phyloP scores from a whole-genome alignment of 1,140 invertebrate species.

The Fopius arisanus region DNA sequence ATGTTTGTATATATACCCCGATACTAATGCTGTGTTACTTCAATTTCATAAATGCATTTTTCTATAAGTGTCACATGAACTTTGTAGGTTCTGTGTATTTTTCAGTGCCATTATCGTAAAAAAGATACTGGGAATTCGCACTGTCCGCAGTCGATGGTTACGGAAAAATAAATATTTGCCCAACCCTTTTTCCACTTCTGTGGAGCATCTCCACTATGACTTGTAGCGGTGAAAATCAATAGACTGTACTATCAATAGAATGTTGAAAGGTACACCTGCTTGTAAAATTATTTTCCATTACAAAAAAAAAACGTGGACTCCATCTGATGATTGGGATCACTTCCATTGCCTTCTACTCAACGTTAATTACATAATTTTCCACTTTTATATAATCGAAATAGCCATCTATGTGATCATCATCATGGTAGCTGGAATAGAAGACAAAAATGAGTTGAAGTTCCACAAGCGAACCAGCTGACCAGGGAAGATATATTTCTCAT shows the following conservation, averaged over 20 bases:
- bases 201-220: not conserved
- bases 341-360: not conserved
- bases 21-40: not conserved
- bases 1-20: not conserved
- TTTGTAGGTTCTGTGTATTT: not conserved
- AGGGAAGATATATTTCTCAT: slow-evolving; percentile 16
- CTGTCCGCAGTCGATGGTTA: not conserved
- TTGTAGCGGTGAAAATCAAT: not conserved
- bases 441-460: not conserved
- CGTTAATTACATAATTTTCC: not conserved
- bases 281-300: not conserved
- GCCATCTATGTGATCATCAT: not conserved
- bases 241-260: not conserved
- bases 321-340: not conserved
- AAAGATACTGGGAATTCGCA: not conserved
- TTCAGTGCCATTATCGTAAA: not conserved
- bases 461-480: not conserved
- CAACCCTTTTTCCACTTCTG: not conserved
- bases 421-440: not conserved
- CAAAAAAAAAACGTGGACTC: not conserved
- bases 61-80: not conserved
- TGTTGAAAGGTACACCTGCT: not conserved
- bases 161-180: not conserved
- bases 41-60: not conserved
- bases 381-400: not conserved